phyloP scores from a whole-genome alignment of 2,797 vertebrate species.

The Glossophaga mutica region DNA sequence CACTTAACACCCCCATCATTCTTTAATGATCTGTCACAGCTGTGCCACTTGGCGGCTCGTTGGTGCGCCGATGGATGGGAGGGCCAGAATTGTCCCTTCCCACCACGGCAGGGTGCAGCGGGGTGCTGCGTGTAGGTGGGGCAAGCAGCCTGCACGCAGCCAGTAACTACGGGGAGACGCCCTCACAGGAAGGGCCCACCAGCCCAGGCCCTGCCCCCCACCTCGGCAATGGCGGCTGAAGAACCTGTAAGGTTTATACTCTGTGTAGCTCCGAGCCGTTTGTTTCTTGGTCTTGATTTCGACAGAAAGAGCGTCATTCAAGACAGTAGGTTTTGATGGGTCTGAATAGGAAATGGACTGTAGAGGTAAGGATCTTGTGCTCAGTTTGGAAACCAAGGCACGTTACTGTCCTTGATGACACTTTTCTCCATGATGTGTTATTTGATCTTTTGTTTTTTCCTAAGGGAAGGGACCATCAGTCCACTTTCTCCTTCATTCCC shows the following conservation, averaged over 20 bases:
- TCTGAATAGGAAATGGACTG: not conserved
- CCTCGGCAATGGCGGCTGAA: not conserved
- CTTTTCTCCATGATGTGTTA: not conserved
- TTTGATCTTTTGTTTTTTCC: not conserved
- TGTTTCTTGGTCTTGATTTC: not conserved
- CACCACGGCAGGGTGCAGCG: accelerated
- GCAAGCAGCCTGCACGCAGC: not conserved
- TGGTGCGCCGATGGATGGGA: not conserved
- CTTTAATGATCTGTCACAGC: not conserved
- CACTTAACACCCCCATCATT: not conserved
- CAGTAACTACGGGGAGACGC: accelerated
- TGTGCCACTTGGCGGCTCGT: too few relatives aligned
- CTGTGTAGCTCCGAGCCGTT: not conserved
- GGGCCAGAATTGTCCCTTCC: not conserved
- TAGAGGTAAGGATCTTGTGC: not conserved
- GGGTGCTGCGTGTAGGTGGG: not conserved
- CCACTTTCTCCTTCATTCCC: not conserved
- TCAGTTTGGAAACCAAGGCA: not conserved
- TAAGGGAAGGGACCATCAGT: not conserved
- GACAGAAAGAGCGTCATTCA: not conserved
- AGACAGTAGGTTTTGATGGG: not conserved
- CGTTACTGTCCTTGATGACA: not conserved
- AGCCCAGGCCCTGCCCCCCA: not conserved
- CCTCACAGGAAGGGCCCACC: not conserved
- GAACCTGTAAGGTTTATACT: not conserved